phyloP scores from a whole-genome alignment of 2,797 vertebrate species.

The Anas bahamensis region DNA sequence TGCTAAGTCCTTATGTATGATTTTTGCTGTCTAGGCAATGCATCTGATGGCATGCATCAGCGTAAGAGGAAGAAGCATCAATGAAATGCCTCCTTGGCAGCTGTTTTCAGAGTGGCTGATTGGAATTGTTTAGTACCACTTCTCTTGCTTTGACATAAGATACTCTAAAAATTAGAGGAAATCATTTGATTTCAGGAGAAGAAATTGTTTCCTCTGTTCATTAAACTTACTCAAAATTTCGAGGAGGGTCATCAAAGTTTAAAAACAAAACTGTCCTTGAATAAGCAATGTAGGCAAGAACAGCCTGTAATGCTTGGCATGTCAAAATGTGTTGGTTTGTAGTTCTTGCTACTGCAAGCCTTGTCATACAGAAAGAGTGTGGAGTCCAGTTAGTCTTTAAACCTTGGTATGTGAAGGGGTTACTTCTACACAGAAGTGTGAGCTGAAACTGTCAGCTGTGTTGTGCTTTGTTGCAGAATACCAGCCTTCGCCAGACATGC shows the following conservation, averaged over 20 bases:
- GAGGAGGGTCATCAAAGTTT: background rate
- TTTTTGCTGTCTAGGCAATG: background rate
- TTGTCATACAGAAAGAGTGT: background rate
- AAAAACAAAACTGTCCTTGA: background rate
- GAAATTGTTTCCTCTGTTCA: background rate
- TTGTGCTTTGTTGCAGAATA: background rate
- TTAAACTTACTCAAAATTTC: background rate
- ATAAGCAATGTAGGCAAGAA: background rate
- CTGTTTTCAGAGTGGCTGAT: background rate
- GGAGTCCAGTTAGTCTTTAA: background rate
- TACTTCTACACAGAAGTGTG: background rate
- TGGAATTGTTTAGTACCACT: background rate
- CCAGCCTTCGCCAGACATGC: background rate
- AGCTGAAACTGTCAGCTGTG: background rate
- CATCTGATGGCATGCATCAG: background rate
- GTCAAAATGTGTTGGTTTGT: background rate
- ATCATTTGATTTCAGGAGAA: background rate
- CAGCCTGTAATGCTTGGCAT: background rate
- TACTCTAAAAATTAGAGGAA: background rate
- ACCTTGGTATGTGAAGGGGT: background rate
- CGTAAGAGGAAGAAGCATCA: background rate
- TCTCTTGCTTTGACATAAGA: background rate
- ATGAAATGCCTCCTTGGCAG: constrained; percentile 19
- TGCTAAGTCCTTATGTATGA: background rate
- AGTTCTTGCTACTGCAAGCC: background rate